These are phyloP conservation scores for Setophaga coronata DNA, from an alignment of 2,113 vertebrate genomes.

Conservation along the genomic window DNA sequence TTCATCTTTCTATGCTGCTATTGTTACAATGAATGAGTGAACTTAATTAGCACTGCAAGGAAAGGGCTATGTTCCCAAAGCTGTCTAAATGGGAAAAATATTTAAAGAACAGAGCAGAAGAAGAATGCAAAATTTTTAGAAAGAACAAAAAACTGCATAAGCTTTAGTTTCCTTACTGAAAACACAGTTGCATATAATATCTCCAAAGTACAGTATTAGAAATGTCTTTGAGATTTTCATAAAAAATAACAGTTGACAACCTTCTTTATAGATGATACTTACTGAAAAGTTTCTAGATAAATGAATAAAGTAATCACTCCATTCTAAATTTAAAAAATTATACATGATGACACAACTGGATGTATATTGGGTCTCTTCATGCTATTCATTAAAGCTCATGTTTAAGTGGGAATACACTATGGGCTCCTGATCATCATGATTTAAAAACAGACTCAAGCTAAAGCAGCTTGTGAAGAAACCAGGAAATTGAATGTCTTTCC, in stretches of 20 bases:
- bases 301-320: not conserved
- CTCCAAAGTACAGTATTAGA: not conserved
- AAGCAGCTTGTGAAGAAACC: not conserved
- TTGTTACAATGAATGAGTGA: slow-evolving; percentile 49
- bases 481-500: not conserved
- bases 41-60: slow-evolving; percentile 62
- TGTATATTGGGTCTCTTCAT: not conserved
- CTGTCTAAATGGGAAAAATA: slow-evolving; percentile 1
- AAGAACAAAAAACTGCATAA: not conserved
- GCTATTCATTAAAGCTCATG: not conserved
- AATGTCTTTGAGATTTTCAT: not conserved
- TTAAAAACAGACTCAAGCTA: not conserved
- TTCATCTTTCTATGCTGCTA: slow-evolving; percentile 47
- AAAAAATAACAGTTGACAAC: not conserved
- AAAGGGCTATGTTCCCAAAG: slow-evolving; percentile 15
- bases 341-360: not conserved
- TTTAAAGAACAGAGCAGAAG: slow-evolving; percentile 15
- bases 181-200: not conserved
- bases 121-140: slow-evolving; percentile 2
- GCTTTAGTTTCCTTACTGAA: not conserved
- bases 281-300: not conserved
- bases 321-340: not conserved
- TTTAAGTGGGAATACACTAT: not conserved
- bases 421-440: not conserved
- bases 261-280: not conserved